Percentiles rank a stretch among this genome's conserved stretches.
These are phyloP conservation scores for Saxicola maurus DNA, from an alignment of 2,797 vertebrate species.

Conservation along the genomic window DNA sequence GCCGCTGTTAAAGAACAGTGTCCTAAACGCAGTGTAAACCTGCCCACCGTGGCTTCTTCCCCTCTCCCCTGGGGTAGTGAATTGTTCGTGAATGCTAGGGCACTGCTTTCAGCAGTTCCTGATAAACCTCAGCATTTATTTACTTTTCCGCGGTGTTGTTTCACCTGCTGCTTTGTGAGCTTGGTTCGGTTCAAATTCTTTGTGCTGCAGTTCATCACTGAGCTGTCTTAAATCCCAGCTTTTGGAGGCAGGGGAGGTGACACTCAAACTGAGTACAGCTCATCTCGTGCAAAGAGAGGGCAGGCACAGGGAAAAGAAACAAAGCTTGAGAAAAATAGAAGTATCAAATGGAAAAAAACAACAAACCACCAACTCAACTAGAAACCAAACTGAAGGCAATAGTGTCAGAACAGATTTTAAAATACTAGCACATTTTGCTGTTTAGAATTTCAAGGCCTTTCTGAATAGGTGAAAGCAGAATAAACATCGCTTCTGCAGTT, in stretches of 20 bases:
- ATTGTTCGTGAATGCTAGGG: background rate
- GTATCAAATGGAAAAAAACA: background rate
- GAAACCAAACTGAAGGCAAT: background rate
- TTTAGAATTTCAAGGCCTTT: background rate
- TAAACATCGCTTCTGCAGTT: background rate
- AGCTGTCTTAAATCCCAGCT: background rate
- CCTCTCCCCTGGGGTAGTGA: background rate
- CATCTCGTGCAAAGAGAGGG: background rate
- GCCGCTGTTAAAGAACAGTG: fast-evolving
- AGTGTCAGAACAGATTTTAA: background rate
- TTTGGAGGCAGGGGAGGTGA: background rate
- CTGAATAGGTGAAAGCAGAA: background rate
- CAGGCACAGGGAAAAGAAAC: background rate
- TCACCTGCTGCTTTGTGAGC: background rate
- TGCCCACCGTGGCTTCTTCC: background rate
- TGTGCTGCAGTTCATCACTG: background rate
- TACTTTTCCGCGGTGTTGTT: background rate
- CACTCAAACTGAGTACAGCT: background rate
- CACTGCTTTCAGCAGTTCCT: background rate
- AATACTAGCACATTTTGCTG: background rate
- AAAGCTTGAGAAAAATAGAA: background rate
- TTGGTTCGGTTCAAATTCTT: background rate
- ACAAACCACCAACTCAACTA: background rate
- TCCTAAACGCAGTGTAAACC: background rate
- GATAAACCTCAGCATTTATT: background rate